A percentile compares a stretch with the other conserved stretches of the same genome.
Evolutionary conservation across 1,140 invertebrate species (phyloP).

Genomic region (Epicauta chinensis): DNA sequence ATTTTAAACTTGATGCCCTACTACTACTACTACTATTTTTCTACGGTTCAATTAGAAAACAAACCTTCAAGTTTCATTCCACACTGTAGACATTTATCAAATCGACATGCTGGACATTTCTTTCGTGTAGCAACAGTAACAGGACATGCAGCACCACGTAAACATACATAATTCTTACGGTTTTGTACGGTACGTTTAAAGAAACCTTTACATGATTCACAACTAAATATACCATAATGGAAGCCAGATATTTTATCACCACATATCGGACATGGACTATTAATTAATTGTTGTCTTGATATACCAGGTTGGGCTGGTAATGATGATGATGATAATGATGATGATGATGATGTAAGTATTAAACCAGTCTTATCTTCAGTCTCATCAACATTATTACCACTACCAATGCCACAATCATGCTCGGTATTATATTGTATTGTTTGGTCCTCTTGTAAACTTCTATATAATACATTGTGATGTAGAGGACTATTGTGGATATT

Average conservation of each 20-base stretch:
- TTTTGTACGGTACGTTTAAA: constrained; percentile 98
- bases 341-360: constrained; percentile 40
- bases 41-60: too few relatives aligned
- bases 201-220: constrained; percentile 97
- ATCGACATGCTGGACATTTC: constrained; percentile 95
- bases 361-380: constrained; percentile 40
- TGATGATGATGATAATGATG: constrained; percentile 18
- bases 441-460: constrained; percentile 40
- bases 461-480: constrained; percentile 48
- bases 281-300: constrained; percentile 63
- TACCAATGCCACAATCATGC: constrained; percentile 31
- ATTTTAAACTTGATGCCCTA: background rate
- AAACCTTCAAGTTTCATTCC: constrained; percentile 95
- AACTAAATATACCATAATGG: constrained; percentile 95
- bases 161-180: constrained; percentile 92
- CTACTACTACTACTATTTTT: too few relatives aligned
- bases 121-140: constrained; percentile 89
- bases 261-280: constrained; percentile 89
- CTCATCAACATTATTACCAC: too few relatives aligned
- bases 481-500: constrained; percentile 47
- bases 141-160: constrained; percentile 83
- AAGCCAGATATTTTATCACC: constrained; percentile 93
- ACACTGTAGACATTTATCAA: constrained; percentile 91
- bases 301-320: constrained; percentile 66
- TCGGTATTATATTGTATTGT: constrained; percentile 31